A percentile compares a stretch with the other conserved stretches of the same genome.
Conservation (phyloP, 2,888 invertebrate species). For the Conistra vaccinii region DNA sequence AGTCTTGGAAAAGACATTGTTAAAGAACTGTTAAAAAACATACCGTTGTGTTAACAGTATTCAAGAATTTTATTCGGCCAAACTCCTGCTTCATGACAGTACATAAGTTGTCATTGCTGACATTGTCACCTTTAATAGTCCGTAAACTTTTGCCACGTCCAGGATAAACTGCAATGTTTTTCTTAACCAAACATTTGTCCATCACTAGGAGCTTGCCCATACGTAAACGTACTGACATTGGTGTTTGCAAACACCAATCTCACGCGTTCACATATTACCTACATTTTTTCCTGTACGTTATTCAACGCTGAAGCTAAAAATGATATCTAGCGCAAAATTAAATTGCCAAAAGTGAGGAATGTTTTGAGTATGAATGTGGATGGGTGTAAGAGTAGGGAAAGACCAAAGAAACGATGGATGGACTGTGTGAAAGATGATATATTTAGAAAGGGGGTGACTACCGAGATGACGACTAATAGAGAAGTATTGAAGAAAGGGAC, state of each 20-base stretch:
- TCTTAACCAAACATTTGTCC: not conserved
- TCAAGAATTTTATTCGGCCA: too few species aligned
- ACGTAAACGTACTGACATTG: not conserved
- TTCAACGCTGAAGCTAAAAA: not conserved
- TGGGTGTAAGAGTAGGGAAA: not conserved
- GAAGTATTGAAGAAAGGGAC: not conserved
- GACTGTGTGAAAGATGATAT: not conserved
- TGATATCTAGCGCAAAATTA: not conserved
- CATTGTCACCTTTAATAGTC: not conserved
- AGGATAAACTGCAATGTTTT: not conserved
- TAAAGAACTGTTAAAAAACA: too few species aligned
- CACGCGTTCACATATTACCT: not conserved
- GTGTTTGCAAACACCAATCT: slow-evolving; percentile 4
- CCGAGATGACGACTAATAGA: not conserved
- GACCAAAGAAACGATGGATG: not conserved
- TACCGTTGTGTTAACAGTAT: too few species aligned
- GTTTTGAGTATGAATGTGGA: not conserved
- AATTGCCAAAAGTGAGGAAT: not conserved
- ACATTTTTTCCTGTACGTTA: not conserved
- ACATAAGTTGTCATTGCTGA: too few species aligned
- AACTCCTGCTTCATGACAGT: too few species aligned
- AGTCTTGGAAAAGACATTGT: too few species aligned
- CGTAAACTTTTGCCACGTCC: not conserved
- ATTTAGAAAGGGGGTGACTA: accelerated
- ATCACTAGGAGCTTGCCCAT: not conserved